phyloP scores from a whole-genome alignment of 2,888 invertebrate species.

The Candidula unifasciata region DNA sequence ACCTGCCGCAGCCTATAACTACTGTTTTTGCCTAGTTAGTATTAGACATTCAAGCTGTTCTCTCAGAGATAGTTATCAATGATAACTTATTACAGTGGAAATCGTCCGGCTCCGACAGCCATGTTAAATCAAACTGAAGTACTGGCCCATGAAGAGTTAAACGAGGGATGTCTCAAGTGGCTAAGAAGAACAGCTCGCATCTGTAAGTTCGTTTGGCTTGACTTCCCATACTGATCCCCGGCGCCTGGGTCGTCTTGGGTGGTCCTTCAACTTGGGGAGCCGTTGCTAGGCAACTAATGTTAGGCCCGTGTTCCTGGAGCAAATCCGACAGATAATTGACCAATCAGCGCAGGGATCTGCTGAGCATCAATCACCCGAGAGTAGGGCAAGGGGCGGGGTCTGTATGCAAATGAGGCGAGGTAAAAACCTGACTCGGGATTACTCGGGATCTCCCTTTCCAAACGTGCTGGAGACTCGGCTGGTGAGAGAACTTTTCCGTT shows the following conservation, averaged over 20 bases:
- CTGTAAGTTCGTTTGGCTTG: constrained; percentile 14
- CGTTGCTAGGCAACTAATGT: constrained; percentile 78
- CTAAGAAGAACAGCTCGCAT: constrained; percentile 4
- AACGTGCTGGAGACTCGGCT: constrained; percentile 12
- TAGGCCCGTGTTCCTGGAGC: constrained; percentile 72
- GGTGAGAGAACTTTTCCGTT: constrained; percentile 27
- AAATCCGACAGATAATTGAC: constrained; percentile 68
- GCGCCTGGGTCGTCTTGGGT: constrained; percentile 70
- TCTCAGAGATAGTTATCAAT: no score
- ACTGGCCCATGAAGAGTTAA: no score
- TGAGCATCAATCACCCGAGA: constrained; percentile 71
- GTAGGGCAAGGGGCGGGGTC: constrained; percentile 66
- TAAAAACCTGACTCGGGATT: constrained; percentile 59
- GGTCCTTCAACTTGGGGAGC: constrained; percentile 76
- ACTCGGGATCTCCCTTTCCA: constrained; percentile 52
- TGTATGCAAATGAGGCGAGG: constrained; percentile 69
- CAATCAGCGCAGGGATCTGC: constrained; percentile 71
- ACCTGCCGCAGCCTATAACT: no score
- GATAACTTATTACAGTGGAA: no score
- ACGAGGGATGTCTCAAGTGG: neutral
- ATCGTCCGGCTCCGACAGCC: no score
- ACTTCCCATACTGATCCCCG: constrained; percentile 13
- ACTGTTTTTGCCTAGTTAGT: no score
- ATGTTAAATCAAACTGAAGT: no score
- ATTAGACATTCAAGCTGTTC: no score